Evolutionary conservation across 2,888 invertebrate genomes (phyloP).

Genomic region (Liposcelis brunnea): DNA sequence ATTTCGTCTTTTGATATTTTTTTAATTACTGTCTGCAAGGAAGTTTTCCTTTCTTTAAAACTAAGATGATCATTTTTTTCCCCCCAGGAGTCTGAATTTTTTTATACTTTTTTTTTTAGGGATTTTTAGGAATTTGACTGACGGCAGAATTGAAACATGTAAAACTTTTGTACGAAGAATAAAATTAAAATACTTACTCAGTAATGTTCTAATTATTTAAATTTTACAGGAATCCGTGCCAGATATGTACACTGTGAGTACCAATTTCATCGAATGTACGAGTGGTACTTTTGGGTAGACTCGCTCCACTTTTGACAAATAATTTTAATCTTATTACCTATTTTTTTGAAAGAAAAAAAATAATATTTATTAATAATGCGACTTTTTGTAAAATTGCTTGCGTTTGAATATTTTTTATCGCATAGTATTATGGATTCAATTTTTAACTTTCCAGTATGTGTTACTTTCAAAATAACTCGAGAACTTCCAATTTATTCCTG

Average conservation of each 20-base stretch:
- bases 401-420: constrained; percentile 7
- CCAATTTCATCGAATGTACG: constrained; percentile 17
- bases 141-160: not conserved
- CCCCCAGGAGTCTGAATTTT: too few relatives aligned
- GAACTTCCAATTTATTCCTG: not conserved
- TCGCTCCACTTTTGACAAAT: constrained; percentile 13
- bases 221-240: constrained; percentile 33
- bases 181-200: not conserved
- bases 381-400: too few relatives aligned
- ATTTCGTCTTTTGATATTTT: too few relatives aligned
- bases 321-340: constrained; percentile 20
- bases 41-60: too few relatives aligned
- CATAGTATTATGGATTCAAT: too few relatives aligned
- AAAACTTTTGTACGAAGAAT: too few relatives aligned
- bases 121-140: not conserved
- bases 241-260: constrained; percentile 33
- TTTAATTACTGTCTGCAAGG: too few relatives aligned
- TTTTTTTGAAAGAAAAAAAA: too few relatives aligned
- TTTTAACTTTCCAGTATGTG: constrained; percentile 2
- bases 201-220: not conserved
- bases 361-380: too few relatives aligned
- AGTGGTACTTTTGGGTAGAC: too few relatives aligned
- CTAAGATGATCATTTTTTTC: too few relatives aligned
- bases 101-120: constrained; percentile 10
- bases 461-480: too few relatives aligned